phyloP scores from a whole-genome alignment of 2,797 vertebrate genomes.

The Xiphophorus birchmanni region DNA sequence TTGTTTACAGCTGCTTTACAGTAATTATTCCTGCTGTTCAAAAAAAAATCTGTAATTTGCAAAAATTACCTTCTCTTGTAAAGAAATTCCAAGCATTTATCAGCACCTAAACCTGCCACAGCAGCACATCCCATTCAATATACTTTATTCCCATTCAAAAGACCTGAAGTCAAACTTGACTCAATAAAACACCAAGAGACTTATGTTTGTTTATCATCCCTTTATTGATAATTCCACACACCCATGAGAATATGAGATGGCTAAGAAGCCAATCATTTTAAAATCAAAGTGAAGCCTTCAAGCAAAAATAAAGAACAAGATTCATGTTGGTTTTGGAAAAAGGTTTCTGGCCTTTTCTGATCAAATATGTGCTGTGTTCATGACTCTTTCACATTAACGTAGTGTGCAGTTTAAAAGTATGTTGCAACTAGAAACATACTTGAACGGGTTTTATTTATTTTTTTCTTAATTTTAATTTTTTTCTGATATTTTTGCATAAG shows the following conservation, averaged over 20 bases:
- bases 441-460: slow-evolving; percentile 63
- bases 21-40: neutral
- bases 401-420: slow-evolving; percentile 67
- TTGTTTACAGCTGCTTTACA: neutral
- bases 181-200: slow-evolving; percentile 26
- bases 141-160: neutral
- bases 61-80: neutral
- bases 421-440: slow-evolving; percentile 72
- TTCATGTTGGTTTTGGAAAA: slow-evolving; percentile 66
- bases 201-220: slow-evolving; percentile 62
- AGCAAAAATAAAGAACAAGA: slow-evolving; percentile 67
- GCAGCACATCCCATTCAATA: neutral
- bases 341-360: slow-evolving; percentile 61
- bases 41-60: no score
- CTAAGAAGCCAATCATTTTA: slow-evolving; percentile 61
- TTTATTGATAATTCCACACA: slow-evolving; percentile 84
- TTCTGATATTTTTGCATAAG: slow-evolving; percentile 48
- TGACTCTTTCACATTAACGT: slow-evolving; percentile 55
- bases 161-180: neutral
- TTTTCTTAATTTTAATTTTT: slow-evolving; percentile 65
- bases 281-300: slow-evolving; percentile 77
- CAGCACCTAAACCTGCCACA: neutral
- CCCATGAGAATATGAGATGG: slow-evolving; percentile 67
- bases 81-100: neutral
- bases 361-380: slow-evolving; percentile 49